phyloP scores from a whole-genome alignment of 1,140 invertebrate genomes.

The Anthonomus grandis region DNA sequence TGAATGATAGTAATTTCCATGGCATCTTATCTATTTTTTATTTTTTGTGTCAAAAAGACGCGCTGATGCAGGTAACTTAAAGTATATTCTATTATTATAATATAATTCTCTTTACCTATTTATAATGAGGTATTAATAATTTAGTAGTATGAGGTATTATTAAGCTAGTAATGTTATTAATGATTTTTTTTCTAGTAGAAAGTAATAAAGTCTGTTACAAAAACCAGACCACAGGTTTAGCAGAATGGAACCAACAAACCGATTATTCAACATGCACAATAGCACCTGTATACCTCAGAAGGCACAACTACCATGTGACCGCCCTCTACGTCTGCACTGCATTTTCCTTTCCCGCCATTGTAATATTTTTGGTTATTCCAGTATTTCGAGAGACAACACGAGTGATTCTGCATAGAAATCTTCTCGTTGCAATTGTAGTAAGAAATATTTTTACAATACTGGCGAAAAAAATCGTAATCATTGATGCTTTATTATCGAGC shows the following conservation, averaged over 20 bases:
- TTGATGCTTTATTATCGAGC: slow-evolving; percentile 50
- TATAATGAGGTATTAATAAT: no score
- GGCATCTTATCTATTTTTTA: no score
- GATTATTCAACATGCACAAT: slow-evolving; percentile 55
- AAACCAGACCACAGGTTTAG: slow-evolving; percentile 40
- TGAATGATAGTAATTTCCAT: no score
- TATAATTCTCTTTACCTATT: no score
- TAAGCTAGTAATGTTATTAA: no score
- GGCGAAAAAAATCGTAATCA: slow-evolving; percentile 52
- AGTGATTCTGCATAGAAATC: slow-evolving; percentile 55
- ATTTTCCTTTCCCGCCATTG: slow-evolving; percentile 53
- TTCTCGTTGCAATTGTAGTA: slow-evolving; percentile 54
- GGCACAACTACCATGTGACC: slow-evolving; percentile 52
- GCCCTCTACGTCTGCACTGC: slow-evolving; percentile 50
- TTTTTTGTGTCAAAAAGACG: no score
- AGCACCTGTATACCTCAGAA: slow-evolving; percentile 49
- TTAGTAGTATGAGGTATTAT: no score
- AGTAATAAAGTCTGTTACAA: slow-evolving; percentile 52
- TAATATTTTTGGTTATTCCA: slow-evolving; percentile 54
- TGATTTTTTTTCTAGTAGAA: slow-evolving; percentile 33
- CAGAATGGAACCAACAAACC: slow-evolving; percentile 52
- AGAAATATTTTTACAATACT: slow-evolving; percentile 55
- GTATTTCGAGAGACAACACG: slow-evolving; percentile 49
- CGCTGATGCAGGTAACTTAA: no score
- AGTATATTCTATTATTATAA: no score